phyloP scores from a whole-genome alignment of 2,113 vertebrate species.

The Merops nubicus region DNA sequence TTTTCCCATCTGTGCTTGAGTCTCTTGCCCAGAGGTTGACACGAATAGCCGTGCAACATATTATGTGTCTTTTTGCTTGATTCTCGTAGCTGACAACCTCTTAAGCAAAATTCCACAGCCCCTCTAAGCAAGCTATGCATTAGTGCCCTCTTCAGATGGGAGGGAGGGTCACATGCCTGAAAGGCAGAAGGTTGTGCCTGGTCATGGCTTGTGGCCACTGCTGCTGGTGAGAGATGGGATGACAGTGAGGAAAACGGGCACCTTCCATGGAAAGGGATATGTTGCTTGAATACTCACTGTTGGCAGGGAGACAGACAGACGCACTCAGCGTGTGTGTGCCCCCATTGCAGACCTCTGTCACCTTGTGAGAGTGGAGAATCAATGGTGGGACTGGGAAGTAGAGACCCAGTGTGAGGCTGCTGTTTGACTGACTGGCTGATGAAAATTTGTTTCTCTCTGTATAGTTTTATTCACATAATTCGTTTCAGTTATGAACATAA shows the following conservation, averaged over 20 bases:
- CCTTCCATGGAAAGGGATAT: neutral
- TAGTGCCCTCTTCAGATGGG: rapidly evolving
- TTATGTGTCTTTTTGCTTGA: neutral
- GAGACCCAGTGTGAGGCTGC: neutral
- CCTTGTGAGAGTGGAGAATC: neutral
- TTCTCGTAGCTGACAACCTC: neutral
- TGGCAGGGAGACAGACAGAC: neutral
- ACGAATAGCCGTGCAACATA: neutral
- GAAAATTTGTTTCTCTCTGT: neutral
- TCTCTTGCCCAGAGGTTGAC: neutral
- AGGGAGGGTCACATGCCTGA: neutral
- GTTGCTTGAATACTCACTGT: neutral
- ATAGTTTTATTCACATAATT: neutral
- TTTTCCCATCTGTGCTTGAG: neutral
- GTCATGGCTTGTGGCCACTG: neutral
- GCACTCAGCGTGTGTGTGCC: rapidly evolving
- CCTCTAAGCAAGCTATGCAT: neutral
- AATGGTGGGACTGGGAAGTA: neutral
- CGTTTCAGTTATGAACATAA: neutral
- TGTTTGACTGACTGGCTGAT: neutral
- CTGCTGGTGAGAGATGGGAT: neutral
- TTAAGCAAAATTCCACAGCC: neutral
- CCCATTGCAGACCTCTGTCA: neutral
- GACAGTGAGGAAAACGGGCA: rapidly evolving
- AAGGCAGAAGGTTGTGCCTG: neutral